Percentiles rank a stretch among this genome's conserved stretches.
Conservation (phyloP, 2,888 invertebrate genomes). For the Priocnemis perturbator region DNA sequence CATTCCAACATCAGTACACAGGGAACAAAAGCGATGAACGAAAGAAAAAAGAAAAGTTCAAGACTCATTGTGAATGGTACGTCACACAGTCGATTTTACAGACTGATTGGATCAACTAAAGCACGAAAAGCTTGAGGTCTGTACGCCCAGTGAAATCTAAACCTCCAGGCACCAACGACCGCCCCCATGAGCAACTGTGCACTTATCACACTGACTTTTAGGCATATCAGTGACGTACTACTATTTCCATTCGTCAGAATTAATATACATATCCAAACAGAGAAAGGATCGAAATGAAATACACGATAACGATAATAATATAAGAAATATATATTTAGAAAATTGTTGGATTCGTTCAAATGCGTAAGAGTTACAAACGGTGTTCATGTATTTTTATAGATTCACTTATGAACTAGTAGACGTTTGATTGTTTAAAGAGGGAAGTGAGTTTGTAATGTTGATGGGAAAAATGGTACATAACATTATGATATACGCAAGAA, state of each 20-base stretch:
- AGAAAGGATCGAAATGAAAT: no score
- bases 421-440: no score
- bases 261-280: no score
- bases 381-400: no score
- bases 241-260: not conserved
- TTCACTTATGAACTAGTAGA: no score
- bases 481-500: constrained; percentile 58
- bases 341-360: no score
- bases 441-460: no score
- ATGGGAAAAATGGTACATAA: constrained; percentile 46
- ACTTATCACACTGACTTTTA: not conserved
- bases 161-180: constrained; percentile 37
- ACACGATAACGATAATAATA: no score
- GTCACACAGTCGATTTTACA: not conserved
- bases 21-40: not conserved
- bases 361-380: no score
- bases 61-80: not conserved
- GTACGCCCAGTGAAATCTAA: constrained; percentile 55
- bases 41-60: not conserved
- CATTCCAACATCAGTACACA: constrained; percentile 33
- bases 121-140: no score
- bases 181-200: constrained; percentile 28
- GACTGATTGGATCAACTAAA: not conserved
- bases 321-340: no score
- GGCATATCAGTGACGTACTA: not conserved